Percentiles rank a stretch among this genome's conserved stretches.
These are phyloP conservation scores for Myrmecophaga tridactyla DNA, from an alignment of 2,113 vertebrate species.

Conservation along the genomic window DNA sequence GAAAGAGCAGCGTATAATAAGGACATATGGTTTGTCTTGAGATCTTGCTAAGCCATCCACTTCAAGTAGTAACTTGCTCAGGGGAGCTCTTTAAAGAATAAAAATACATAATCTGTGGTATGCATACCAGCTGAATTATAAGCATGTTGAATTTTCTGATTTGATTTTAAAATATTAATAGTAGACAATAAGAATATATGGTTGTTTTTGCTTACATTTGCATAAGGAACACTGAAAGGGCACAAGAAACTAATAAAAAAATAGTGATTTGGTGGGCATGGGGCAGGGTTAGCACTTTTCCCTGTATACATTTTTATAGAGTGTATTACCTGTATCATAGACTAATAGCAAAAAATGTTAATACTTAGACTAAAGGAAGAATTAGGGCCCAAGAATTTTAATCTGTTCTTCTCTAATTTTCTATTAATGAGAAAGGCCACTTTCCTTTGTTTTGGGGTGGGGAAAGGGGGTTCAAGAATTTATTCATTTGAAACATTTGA, in stretches of 20 bases:
- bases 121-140: not conserved
- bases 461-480: not conserved
- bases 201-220: not conserved
- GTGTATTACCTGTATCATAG: not conserved
- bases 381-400: not conserved
- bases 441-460: not conserved
- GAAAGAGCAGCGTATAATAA: not conserved
- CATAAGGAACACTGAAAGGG: not conserved
- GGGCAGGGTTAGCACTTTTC: not conserved
- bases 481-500: not conserved
- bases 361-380: not conserved
- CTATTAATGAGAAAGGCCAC: not conserved
- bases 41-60: not conserved
- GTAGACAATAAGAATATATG: not conserved
- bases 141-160: slow-evolving; percentile 3
- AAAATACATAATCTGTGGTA: not conserved
- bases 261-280: not conserved
- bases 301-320: not conserved
- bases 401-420: slow-evolving; percentile 11
- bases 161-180: slow-evolving; percentile 1
- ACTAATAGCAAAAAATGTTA: not conserved
- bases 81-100: not conserved
- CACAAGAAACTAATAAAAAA: not conserved
- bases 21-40: not conserved
- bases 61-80: not conserved